Base-by-base conservation (phyloP, 2,797 vertebrate genomes). In the Thamnophis elegans region DNA sequence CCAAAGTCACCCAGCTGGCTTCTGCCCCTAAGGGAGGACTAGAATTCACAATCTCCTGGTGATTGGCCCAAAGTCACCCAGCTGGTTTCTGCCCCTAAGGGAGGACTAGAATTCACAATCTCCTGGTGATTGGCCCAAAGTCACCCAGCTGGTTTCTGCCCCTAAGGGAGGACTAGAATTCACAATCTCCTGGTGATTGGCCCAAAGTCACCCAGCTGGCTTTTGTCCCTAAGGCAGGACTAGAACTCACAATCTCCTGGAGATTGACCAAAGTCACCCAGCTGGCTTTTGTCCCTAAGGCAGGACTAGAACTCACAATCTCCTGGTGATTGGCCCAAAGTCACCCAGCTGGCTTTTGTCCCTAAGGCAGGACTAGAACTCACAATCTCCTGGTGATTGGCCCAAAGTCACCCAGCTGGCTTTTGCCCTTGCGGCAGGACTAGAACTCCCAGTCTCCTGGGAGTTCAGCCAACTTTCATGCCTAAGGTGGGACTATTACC, bases 151-250 rank as follows among this genome's bases (percentile, higher is more conserved):
- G 11, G 26, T 26, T 28, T 62, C 62, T 0, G 1, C 26, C 1
- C 26, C 60, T 62, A 5, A 62, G 26, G 4, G 0, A 4, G 11
- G 62, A 65, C 28, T 65, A n/a, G 62, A n/a, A n/a, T 28, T n/a
- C 62, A 0, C 12, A 5, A 0, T 65, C 62, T 65, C 62, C 62
- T n/a, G 28, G 28, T 14, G 1, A 65, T n/a, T 65, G 62, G 62
- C 12, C 62, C 62, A 65, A n/a, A n/a, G 12, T 65, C 4, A 1
- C 12, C 62, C 28, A 65, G 2, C 2, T 0, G 4, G 5, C 5
- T 65, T 65, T 65, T 1, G 2, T 14, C 0, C 2, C 62, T 65
- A 65, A n/a, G 1, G 12, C 0, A 0, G 28, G 26, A n/a, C 12
- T 65, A 28, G 10, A 62, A 62, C 26, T 62, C 26, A 1, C 11